phyloP scores from a whole-genome alignment of 2,113 vertebrate genomes.

The Xiphophorus couchianus region DNA sequence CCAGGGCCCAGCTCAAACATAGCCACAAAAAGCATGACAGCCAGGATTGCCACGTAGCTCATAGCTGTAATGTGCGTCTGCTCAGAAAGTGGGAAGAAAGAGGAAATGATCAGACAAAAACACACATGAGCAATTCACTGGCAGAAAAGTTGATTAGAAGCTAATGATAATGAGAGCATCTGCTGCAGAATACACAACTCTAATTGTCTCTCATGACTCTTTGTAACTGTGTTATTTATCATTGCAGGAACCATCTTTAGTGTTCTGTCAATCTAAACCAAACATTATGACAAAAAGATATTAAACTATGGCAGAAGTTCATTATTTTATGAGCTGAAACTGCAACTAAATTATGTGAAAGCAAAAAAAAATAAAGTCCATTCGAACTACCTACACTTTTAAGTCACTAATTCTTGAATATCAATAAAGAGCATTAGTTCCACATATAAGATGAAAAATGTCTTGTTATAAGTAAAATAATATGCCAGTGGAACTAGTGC shows the following conservation, averaged over 20 bases:
- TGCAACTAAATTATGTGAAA: neutral
- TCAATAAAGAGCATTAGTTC: too few species aligned
- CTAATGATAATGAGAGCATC: neutral
- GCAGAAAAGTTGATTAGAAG: neutral
- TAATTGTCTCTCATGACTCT: neutral
- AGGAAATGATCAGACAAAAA: neutral
- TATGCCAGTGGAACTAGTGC: too few species aligned
- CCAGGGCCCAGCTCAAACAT: slow-evolving; percentile 96
- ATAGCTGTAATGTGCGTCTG: slow-evolving; percentile 74
- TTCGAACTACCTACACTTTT: too few species aligned
- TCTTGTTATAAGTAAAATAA: too few species aligned
- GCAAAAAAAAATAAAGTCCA: neutral
- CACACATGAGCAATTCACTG: neutral
- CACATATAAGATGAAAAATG: too few species aligned
- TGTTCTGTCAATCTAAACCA: neutral
- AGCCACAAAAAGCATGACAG: slow-evolving; percentile 91
- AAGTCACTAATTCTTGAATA: too few species aligned
- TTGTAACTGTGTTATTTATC: neutral
- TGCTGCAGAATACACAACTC: neutral
- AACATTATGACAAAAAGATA: neutral
- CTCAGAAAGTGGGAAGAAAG: slow-evolving; percentile 1
- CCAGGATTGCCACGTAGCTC: slow-evolving; percentile 87
- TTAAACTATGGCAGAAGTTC: neutral
- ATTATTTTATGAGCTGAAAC: neutral
- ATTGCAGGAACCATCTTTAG: neutral